phyloP scores from a whole-genome alignment of 2,113 vertebrate species.

The Sceloporus tristichus region DNA sequence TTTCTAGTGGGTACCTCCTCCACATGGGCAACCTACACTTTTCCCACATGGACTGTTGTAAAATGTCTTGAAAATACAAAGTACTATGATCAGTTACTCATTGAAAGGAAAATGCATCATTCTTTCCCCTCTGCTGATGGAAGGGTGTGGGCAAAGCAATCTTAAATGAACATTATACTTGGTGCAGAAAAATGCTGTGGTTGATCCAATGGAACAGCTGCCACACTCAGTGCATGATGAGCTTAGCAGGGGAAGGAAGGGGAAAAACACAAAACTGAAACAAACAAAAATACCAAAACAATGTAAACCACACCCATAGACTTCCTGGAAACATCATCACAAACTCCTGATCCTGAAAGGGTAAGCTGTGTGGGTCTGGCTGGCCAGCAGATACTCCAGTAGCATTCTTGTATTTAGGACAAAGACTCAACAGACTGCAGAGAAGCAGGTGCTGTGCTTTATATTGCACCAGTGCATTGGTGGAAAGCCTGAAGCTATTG shows the following conservation, averaged over 20 bases:
- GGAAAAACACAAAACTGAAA: not conserved
- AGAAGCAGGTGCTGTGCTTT: not conserved
- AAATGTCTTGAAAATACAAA: slow-evolving; percentile 53
- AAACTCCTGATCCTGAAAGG: not conserved
- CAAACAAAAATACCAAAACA: not conserved
- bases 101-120: not conserved
- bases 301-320: too few species aligned
- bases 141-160: not conserved
- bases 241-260: too few species aligned
- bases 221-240: not conserved
- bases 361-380: not conserved
- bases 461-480: not conserved
- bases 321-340: not conserved
- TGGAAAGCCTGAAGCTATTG: not conserved
- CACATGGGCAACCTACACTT: slow-evolving; percentile 65
- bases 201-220: not conserved
- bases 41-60: slow-evolving; percentile 59
- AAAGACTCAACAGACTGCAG: not conserved
- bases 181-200: not conserved
- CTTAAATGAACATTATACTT: not conserved
- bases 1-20: slow-evolving; percentile 58
- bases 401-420: not conserved
- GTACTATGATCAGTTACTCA: slow-evolving; percentile 27
- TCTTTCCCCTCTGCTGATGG: not conserved
- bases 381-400: not conserved